Conservation (phyloP, 2,113 vertebrate species). For the Acanthochromis polyacanthus region DNA sequence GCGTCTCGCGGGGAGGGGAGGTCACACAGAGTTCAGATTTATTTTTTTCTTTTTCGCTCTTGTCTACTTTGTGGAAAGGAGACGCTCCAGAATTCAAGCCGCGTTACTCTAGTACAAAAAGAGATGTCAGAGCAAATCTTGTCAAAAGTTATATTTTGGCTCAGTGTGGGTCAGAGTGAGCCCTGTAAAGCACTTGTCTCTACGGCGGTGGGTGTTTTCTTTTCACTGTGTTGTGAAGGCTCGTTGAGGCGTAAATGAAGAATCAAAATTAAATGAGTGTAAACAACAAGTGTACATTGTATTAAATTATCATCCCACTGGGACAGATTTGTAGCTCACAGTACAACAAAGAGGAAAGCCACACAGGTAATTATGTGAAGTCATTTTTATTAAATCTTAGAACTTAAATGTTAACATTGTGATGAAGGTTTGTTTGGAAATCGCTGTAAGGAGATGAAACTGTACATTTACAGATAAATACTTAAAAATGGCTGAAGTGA, state of each 20-base stretch:
- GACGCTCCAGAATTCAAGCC: slow-evolving; percentile 71
- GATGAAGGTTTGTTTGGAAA: slow-evolving; percentile 6
- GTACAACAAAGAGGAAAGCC: slow-evolving; percentile 16
- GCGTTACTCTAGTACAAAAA: slow-evolving; percentile 75
- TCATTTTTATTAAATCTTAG: slow-evolving; percentile 71
- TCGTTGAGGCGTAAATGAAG: slow-evolving; percentile 21
- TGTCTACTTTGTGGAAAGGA: slow-evolving; percentile 73
- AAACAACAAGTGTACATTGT: slow-evolving; percentile 3
- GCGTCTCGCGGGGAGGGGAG: slow-evolving; percentile 64
- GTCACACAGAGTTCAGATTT: slow-evolving; percentile 76
- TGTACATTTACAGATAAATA: slow-evolving; percentile 61
- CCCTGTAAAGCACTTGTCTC: slow-evolving; percentile 17
- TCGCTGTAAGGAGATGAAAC: slow-evolving; percentile 8
- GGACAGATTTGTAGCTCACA: neutral
- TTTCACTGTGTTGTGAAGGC: slow-evolving; percentile 22
- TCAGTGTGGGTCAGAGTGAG: slow-evolving; percentile 39
- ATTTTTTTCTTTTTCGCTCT: slow-evolving; percentile 25
- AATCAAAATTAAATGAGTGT: slow-evolving; percentile 29
- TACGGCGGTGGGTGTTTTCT: slow-evolving; percentile 24
- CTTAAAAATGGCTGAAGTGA: slow-evolving; percentile 20
- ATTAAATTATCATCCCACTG: slow-evolving; percentile 11
- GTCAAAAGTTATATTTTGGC: slow-evolving; percentile 64
- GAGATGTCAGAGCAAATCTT: slow-evolving; percentile 75
- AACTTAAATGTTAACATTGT: slow-evolving; percentile 34
- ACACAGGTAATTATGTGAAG: slow-evolving; percentile 38